Base-by-base conservation (phyloP, 2,797 vertebrate genomes). In the Etheostoma perlongum region DNA sequence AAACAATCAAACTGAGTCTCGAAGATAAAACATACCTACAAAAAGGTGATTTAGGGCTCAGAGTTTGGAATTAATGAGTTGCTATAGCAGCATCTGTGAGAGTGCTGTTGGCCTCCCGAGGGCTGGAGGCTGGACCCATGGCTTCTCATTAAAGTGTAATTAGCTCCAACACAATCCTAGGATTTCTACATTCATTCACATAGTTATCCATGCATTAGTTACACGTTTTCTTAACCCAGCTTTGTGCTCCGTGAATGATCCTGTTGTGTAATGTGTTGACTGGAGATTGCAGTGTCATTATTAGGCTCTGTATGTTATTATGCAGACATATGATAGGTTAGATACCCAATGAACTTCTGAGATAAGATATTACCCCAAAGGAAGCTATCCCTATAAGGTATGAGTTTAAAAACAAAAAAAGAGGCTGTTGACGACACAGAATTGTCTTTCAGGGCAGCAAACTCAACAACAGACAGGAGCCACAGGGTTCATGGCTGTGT, bases 121-220 rank as follows among this genome's bases (percentile, higher is more conserved):
- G 46, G 53, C 58, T 72, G 49, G 23, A 58, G 57, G 61, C 60
- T 68, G 78, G 72, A 73, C 81, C 74, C 74, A 21, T 18, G 62
- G 67, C 72, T 63, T 76, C 73, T 71, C 76, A 87, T 83, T 79
- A 82, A 83, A 71, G 58, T 66, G 19, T 78, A 72, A 86, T 85
- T 84, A 86, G 72, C 67, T 64, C 25, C 42, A 76, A 57, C 59
- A 65, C 67, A 81, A 62, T 76, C 63, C 23, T 18, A 60, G 51
- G 49, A 84, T 82, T 72, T 78, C 23, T 60, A 30, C 67, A 44
- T 54, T 60, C 68, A 67, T 72, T 78, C 67, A 72, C 59, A 66
- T 47, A 42, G 55, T 57, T 61, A 62, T 23, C 54, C 23, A 49
- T 54, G 48, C 72, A 62, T 79, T 67, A 27, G 81, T 76, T 74